Evolutionary conservation across 2,797 vertebrate genomes (phyloP).

Genomic region (Prunella strophiata): DNA sequence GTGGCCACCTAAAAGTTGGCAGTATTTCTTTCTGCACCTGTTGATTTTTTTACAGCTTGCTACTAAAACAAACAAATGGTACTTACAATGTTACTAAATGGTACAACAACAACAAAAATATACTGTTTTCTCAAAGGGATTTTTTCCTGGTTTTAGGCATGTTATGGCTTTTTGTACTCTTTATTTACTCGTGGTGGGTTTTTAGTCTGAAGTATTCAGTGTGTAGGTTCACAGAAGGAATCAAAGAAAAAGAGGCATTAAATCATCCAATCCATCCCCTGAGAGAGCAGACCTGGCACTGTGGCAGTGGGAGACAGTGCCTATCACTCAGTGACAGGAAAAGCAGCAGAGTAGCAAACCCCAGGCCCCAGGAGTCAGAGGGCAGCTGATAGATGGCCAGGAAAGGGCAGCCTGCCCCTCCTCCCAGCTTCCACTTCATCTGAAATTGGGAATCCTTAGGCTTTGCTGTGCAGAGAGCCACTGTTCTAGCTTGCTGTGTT

Average conservation of each 20-base stretch:
- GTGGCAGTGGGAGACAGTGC: neutral
- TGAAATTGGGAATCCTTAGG: neutral
- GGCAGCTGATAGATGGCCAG: fast-evolving
- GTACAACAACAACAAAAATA: neutral
- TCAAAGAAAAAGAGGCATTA: neutral
- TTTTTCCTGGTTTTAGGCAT: neutral
- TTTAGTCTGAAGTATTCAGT: neutral
- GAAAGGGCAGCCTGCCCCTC: neutral
- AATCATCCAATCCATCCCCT: neutral
- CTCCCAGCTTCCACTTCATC: neutral
- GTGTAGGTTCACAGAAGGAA: neutral
- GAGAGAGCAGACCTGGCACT: neutral
- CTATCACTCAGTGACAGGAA: neutral
- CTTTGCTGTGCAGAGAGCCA: neutral
- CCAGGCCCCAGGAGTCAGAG: neutral
- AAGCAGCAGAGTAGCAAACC: neutral
- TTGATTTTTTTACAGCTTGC: neutral
- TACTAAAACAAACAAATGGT: neutral
- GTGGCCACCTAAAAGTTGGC: neutral
- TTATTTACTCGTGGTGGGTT: neutral
- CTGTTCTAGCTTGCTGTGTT: neutral
- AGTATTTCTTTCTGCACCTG: neutral
- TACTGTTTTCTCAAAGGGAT: neutral
- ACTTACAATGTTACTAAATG: neutral
- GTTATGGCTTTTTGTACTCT: neutral